Conservation (phyloP, 2,888 invertebrate genomes). For the Gisinianus flammeolus region DNA sequence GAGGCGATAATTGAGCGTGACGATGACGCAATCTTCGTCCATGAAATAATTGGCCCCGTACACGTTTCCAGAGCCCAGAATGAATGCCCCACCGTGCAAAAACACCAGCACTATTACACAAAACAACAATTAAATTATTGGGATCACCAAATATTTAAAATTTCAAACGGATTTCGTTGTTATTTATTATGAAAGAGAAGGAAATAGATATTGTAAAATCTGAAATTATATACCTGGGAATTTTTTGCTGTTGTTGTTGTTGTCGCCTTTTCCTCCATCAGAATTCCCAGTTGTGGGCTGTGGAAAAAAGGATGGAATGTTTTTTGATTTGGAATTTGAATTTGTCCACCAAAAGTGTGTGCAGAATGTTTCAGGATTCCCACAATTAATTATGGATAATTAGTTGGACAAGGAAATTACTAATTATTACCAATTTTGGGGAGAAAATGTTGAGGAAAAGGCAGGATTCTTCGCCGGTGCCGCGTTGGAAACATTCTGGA, state of each 20-base stretch:
- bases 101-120: slow-evolving; percentile 14
- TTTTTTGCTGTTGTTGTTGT: neutral
- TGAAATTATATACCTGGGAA: too few species aligned
- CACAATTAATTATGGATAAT: neutral
- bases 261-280: neutral
- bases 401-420: neutral
- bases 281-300: neutral
- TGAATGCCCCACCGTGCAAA: slow-evolving; percentile 32
- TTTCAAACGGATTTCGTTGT: neutral
- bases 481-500: neutral
- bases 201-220: too few species aligned
- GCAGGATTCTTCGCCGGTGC: slow-evolving; percentile 22
- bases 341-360: too few species aligned
- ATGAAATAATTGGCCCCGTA: slow-evolving; percentile 29
- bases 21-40: slow-evolving; percentile 34
- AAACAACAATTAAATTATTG: neutral
- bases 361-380: too few species aligned
- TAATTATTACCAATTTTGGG: slow-evolving; percentile 17
- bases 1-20: slow-evolving; percentile 36
- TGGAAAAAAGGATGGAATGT: neutral
- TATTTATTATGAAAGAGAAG: neutral
- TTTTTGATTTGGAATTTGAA: neutral
- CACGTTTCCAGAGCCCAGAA: slow-evolving; percentile 17
- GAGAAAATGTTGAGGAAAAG: slow-evolving; percentile 29
- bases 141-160: neutral